A percentile compares a stretch with the other conserved stretches of the same genome.
phyloP scores from a whole-genome alignment of 23 tunicate species.

The Corella eumyota region DNA sequence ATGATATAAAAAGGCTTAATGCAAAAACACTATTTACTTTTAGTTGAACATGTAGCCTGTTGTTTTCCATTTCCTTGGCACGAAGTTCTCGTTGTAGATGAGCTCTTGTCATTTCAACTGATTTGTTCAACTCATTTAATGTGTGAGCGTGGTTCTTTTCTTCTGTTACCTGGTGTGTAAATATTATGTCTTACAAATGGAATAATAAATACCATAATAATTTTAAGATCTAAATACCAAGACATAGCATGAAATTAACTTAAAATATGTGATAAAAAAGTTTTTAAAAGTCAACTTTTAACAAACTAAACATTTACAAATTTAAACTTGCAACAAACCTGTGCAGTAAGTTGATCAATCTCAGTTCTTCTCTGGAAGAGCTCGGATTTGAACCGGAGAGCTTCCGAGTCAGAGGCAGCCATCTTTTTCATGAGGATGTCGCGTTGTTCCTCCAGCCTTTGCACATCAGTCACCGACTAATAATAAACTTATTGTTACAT shows the following conservation, averaged over 20 bases:
- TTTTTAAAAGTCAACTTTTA: no score
- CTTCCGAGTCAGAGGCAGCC: slow-evolving; percentile 71
- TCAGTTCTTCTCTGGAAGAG: slow-evolving; percentile 34
- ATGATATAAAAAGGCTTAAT: no score
- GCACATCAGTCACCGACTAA: slow-evolving; percentile 30
- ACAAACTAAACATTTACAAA: no score
- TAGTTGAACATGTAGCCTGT: slow-evolving; percentile 73
- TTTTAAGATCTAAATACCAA: no score
- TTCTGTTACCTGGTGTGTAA: slow-evolving; percentile 40
- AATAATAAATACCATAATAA: no score
- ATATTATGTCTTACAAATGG: no score
- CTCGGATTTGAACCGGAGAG: slow-evolving; percentile 39
- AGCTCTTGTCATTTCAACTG: slow-evolving; percentile 80
- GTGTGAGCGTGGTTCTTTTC: slow-evolving; percentile 65
- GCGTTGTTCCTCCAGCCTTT: slow-evolving; percentile 72
- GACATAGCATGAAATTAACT: no score
- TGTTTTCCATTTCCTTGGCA: slow-evolving; percentile 81
- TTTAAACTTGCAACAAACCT: no score
- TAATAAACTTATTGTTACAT: background rate
- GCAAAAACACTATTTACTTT: slow-evolving; percentile 25
- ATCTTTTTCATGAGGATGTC: slow-evolving; percentile 74
- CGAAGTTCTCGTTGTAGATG: slow-evolving; percentile 82
- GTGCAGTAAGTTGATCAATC: slow-evolving; percentile 35
- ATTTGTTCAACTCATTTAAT: slow-evolving; percentile 70
- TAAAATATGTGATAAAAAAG: no score